Evolutionary conservation across 2,113 vertebrate species (phyloP).

Genomic region (Pimephales promelas): DNA sequence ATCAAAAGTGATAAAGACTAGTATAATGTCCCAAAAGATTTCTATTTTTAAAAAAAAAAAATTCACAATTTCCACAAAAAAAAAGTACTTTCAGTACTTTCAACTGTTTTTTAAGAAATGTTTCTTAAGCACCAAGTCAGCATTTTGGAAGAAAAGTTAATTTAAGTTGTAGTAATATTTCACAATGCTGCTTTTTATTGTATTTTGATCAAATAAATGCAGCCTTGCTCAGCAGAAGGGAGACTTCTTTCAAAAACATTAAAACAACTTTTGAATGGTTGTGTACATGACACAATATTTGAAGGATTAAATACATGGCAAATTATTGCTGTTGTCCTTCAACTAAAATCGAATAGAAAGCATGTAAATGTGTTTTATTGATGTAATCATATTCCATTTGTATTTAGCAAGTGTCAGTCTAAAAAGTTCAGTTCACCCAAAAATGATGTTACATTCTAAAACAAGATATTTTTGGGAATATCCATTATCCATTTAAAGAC

Average conservation of each 20-base stretch:
- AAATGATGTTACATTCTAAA: not conserved
- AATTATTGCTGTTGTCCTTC: too few relatives aligned
- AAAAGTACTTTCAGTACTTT: not conserved
- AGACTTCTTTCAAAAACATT: not conserved
- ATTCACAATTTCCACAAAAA: not conserved
- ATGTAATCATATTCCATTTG: slow-evolving; percentile 8
- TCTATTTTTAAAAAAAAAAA: not conserved
- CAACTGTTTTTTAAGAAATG: not conserved
- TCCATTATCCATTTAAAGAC: not conserved
- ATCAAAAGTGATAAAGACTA: not conserved
- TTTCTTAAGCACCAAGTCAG: not conserved
- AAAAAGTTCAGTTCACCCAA: slow-evolving; percentile 2
- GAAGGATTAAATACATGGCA: not conserved
- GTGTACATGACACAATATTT: not conserved
- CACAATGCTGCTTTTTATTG: not conserved
- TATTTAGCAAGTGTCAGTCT: not conserved
- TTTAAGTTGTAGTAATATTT: not conserved
- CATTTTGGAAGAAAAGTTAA: not conserved
- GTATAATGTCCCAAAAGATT: not conserved
- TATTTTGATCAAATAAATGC: not conserved
- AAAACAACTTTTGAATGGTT: not conserved
- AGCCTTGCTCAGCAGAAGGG: not conserved
- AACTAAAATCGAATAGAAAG: not conserved
- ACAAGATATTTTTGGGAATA: not conserved
- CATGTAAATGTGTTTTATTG: not conserved